phyloP scores from a whole-genome alignment of 2,888 invertebrate genomes.

The Bellardia bayeri region DNA sequence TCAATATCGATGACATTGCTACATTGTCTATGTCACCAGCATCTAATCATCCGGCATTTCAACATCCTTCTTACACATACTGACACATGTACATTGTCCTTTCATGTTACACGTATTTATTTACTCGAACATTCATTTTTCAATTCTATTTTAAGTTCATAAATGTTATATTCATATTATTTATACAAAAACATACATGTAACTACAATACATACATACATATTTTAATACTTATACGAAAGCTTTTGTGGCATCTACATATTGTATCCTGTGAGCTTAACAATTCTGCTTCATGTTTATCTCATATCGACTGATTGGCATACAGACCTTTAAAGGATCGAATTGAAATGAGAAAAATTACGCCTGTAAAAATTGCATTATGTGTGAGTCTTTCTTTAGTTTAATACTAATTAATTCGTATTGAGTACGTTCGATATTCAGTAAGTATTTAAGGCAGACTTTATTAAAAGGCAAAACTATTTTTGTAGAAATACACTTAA shows the following conservation, averaged over 20 bases:
- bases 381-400: no score
- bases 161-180: not conserved
- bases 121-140: conserved; percentile 1
- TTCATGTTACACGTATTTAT: conserved; percentile 20
- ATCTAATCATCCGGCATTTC: conserved; percentile 8
- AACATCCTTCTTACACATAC: not conserved
- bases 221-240: not conserved
- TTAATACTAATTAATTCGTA: no score
- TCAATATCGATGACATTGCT: conserved; percentile 47
- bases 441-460: not conserved
- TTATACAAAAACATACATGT: not conserved
- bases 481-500: no score
- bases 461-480: not conserved
- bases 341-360: no score
- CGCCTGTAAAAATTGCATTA: no score
- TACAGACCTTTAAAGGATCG: no score
- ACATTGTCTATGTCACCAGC: conserved; percentile 47
- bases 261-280: conserved; percentile 18
- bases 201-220: not conserved
- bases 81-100: conserved; percentile 14
- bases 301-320: no score
- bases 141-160: conserved; percentile 1
- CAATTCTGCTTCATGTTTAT: no score
- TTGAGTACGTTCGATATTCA: no score
- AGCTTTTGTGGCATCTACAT: conserved; percentile 3